These are phyloP conservation scores for Semnornis frantzii DNA, from an alignment of 2,113 vertebrate species.

Conservation along the genomic window DNA sequence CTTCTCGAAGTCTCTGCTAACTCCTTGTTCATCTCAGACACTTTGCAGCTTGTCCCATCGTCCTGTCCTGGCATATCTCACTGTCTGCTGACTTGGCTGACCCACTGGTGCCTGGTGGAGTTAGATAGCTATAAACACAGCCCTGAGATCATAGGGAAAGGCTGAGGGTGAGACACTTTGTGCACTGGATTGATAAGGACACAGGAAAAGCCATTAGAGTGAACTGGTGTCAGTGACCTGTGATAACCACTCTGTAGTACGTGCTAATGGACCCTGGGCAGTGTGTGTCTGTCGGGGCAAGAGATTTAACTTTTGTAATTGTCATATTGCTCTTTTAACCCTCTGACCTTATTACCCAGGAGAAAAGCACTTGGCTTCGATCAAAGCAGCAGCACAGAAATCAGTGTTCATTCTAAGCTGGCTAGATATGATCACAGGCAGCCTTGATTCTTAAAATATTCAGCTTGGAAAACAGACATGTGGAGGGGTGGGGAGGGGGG, in stretches of 20 bases:
- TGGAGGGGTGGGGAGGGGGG: not conserved
- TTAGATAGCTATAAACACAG: constrained; percentile 72
- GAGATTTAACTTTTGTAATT: constrained; percentile 60
- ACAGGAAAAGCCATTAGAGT: constrained; percentile 78
- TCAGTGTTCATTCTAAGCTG: not conserved
- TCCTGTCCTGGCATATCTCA: constrained; percentile 67
- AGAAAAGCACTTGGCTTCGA: constrained; percentile 43
- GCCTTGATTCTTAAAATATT: constrained; percentile 11
- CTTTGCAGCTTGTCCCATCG: constrained; percentile 58
- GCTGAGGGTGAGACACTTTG: constrained; percentile 72
- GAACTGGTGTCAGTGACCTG: constrained; percentile 41
- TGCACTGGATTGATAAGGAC: constrained; percentile 77
- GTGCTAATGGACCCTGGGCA: constrained; percentile 59
- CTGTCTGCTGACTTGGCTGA: constrained; percentile 61
- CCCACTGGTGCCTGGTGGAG: constrained; percentile 64
- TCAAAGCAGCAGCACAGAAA: constrained; percentile 50
- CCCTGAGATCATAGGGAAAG: constrained; percentile 65
- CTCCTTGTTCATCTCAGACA: constrained; percentile 50
- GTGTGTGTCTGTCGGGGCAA: constrained; percentile 4
- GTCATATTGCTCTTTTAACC: constrained; percentile 67
- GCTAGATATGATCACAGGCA: not conserved
- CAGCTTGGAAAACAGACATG: constrained; percentile 9
- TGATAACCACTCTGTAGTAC: constrained; percentile 69
- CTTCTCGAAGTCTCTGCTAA: constrained; percentile 13
- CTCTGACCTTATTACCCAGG: constrained; percentile 66